Evolutionary conservation across 2,888 invertebrate genomes (phyloP).

Genomic region (Agapetus fuscipes): DNA sequence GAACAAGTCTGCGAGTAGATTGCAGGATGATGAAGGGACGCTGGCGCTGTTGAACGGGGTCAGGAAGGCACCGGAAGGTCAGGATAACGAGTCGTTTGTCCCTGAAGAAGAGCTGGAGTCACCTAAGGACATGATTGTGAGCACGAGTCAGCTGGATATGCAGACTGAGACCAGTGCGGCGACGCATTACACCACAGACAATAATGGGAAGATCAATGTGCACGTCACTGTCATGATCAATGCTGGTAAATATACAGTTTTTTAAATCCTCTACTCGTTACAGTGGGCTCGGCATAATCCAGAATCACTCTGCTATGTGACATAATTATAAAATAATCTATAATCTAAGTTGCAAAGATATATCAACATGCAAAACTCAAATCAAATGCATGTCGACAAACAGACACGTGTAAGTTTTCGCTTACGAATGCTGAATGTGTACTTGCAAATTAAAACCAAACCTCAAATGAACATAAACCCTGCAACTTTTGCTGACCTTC

Average conservation of each 20-base stretch:
- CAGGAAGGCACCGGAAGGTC: slow-evolving; percentile 69
- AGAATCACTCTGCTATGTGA: background rate
- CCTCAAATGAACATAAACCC: no score
- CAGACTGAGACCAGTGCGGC: slow-evolving; percentile 40
- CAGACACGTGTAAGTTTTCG: no score
- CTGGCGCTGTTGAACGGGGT: slow-evolving; percentile 34
- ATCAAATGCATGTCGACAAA: no score
- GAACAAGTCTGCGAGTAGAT: no score
- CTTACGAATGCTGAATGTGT: no score
- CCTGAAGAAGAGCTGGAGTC: slow-evolving; percentile 52
- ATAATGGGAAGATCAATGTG: slow-evolving; percentile 83
- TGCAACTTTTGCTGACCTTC: no score
- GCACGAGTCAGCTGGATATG: slow-evolving; percentile 41
- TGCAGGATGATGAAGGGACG: slow-evolving; percentile 4
- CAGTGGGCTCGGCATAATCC: no score
- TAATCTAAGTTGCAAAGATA: no score
- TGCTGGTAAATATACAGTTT: slow-evolving; percentile 48
- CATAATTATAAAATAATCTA: no score
- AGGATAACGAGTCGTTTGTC: slow-evolving; percentile 63
- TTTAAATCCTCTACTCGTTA: slow-evolving; percentile 1
- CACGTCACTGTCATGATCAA: slow-evolving; percentile 81
- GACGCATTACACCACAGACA: slow-evolving; percentile 54
- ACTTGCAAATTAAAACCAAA: no score
- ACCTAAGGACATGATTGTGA: slow-evolving; percentile 43
- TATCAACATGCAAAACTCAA: no score